phyloP scores from a whole-genome alignment of 2,113 vertebrate species.

The Clarias macrocephalus region DNA sequence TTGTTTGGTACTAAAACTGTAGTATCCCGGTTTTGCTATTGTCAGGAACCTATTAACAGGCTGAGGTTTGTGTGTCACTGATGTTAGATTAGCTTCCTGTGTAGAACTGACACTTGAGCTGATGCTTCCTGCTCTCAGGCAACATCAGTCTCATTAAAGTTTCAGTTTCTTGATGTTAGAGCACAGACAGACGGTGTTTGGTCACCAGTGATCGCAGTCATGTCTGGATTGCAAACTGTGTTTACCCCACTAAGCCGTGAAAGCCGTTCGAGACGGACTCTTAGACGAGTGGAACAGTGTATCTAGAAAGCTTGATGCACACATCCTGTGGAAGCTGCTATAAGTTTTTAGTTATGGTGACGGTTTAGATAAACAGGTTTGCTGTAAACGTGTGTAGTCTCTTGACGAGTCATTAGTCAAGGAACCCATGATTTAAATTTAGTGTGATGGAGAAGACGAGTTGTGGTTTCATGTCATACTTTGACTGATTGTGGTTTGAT shows the following conservation, averaged over 20 bases:
- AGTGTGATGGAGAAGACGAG: neutral
- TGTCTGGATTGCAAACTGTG: conserved; percentile 18
- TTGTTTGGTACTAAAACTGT: too few relatives aligned
- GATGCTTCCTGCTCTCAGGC: conserved; percentile 60
- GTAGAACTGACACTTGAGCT: conserved; percentile 61
- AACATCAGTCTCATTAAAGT: conserved; percentile 59
- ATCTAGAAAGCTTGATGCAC: neutral
- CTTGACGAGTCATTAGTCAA: neutral
- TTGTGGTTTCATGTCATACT: neutral
- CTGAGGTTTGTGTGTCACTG: neutral
- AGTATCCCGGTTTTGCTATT: too few relatives aligned
- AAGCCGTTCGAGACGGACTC: neutral
- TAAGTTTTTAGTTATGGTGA: too few relatives aligned
- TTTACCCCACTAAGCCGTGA: conserved; percentile 10
- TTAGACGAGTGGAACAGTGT: neutral
- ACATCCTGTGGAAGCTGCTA: neutral
- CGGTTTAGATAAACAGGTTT: too few relatives aligned
- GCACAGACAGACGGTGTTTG: conserved; percentile 7
- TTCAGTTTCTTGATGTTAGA: conserved; percentile 58
- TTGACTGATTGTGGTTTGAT: neutral
- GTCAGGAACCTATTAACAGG: conserved; percentile 17
- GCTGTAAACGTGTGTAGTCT: neutral
- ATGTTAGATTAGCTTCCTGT: conserved; percentile 55
- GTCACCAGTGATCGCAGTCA: conserved; percentile 26
- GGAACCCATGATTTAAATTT: neutral